Evolutionary conservation across 2,113 vertebrate genomes (phyloP).

Genomic region (Myrmecobius fasciatus): DNA sequence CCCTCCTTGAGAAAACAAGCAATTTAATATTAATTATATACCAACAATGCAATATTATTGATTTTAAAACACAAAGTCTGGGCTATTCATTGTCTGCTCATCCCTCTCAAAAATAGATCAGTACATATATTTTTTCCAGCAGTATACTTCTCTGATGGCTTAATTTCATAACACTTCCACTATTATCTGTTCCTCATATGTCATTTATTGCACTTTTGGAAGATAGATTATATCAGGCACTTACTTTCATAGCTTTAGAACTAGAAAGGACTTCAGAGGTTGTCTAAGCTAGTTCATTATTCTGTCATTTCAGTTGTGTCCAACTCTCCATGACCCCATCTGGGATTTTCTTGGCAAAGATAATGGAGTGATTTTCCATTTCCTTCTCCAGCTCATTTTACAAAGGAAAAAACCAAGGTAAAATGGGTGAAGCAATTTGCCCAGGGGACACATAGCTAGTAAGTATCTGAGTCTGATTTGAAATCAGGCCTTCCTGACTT

Average conservation of each 20-base stretch:
- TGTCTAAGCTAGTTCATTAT: background rate
- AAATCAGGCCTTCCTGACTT: no score
- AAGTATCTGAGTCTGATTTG: no score
- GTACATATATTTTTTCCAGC: background rate
- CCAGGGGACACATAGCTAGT: no score
- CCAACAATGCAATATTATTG: background rate
- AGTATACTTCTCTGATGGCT: background rate
- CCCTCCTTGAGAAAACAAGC: background rate
- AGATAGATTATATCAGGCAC: background rate
- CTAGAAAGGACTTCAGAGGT: background rate
- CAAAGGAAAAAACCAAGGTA: no score
- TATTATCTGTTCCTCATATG: background rate
- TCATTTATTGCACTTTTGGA: background rate
- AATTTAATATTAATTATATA: background rate
- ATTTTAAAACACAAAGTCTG: background rate
- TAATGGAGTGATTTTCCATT: no score
- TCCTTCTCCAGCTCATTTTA: no score
- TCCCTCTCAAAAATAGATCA: background rate
- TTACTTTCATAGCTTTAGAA: background rate
- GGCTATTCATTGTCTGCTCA: background rate
- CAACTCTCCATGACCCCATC: no score
- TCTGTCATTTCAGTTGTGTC: no score
- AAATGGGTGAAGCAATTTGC: no score
- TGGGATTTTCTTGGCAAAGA: no score
- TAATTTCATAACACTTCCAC: background rate